Percentiles rank a stretch among this genome's conserved stretches.
These are phyloP conservation scores for Chunga burmeisteri DNA, from an alignment of 2,113 vertebrate species.

Conservation along the genomic window DNA sequence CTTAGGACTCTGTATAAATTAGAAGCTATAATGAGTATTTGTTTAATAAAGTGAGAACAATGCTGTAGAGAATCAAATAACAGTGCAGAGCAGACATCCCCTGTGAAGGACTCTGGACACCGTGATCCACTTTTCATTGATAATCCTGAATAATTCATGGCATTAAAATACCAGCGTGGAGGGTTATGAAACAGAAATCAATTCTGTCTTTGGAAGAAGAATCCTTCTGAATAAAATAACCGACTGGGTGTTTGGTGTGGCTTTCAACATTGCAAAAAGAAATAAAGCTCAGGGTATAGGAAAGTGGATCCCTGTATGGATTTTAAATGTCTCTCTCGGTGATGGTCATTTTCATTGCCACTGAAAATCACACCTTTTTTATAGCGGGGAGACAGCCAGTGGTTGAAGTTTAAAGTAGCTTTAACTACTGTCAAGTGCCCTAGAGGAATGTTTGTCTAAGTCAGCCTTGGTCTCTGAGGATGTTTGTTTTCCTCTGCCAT, in stretches of 20 bases:
- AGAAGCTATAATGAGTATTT: neutral
- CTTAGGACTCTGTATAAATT: neutral
- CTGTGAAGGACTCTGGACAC: fast-evolving
- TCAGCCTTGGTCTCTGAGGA: neutral
- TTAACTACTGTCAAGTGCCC: neutral
- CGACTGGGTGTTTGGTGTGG: neutral
- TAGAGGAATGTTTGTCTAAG: neutral
- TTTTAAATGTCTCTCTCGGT: neutral
- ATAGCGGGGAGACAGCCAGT: neutral
- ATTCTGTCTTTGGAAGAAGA: neutral
- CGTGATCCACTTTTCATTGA: neutral
- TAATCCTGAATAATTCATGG: neutral
- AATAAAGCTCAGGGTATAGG: neutral
- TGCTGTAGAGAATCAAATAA: neutral
- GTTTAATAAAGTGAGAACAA: neutral
- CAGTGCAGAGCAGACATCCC: neutral
- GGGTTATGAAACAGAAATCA: neutral
- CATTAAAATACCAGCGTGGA: neutral
- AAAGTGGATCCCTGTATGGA: neutral
- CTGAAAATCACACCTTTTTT: slow-evolving; percentile 23
- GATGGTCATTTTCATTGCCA: slow-evolving; percentile 17
- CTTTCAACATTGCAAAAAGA: neutral
- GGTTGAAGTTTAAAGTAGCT: neutral
- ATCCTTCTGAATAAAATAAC: neutral
- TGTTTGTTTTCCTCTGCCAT: neutral